Conservation (phyloP, 2,113 vertebrate genomes). For the Euleptes europaea region DNA sequence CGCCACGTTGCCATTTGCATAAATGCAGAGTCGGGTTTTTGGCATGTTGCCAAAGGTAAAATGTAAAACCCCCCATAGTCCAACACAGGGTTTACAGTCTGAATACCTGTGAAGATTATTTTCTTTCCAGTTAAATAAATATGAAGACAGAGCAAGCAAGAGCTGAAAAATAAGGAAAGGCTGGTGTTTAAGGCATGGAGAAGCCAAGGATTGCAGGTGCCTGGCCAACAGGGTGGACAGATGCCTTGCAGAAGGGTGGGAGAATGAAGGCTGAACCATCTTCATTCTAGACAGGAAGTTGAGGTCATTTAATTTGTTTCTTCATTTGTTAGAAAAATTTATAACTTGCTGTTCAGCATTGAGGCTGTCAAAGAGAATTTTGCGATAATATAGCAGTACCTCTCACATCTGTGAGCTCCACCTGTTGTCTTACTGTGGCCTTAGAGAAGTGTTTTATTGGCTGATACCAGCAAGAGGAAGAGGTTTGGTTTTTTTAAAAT, state of each 20-base stretch:
- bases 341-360: no score
- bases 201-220: neutral
- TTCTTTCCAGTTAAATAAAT: slow-evolving; percentile 16
- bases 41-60: slow-evolving; percentile 71
- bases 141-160: neutral
- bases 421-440: neutral
- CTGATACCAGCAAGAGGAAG: slow-evolving; percentile 46
- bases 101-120: slow-evolving; percentile 57
- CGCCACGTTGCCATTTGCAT: slow-evolving; percentile 81
- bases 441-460: slow-evolving; percentile 68
- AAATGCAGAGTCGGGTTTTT: slow-evolving; percentile 81
- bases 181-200: slow-evolving; percentile 14
- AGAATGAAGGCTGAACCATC: neutral
- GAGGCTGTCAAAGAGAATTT: no score
- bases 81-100: slow-evolving; percentile 61
- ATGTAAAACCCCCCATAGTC: slow-evolving; percentile 62
- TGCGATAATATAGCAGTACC: no score
- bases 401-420: neutral
- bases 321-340: no score
- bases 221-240: neutral
- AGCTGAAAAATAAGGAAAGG: slow-evolving; percentile 27
- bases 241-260: no score
- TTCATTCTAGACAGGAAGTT: no score
- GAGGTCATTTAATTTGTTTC: fast-evolving
- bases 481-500: slow-evolving; percentile 33